Base-by-base conservation (phyloP, 2,797 vertebrate species). In the Sphenopsis melanotis region DNA sequence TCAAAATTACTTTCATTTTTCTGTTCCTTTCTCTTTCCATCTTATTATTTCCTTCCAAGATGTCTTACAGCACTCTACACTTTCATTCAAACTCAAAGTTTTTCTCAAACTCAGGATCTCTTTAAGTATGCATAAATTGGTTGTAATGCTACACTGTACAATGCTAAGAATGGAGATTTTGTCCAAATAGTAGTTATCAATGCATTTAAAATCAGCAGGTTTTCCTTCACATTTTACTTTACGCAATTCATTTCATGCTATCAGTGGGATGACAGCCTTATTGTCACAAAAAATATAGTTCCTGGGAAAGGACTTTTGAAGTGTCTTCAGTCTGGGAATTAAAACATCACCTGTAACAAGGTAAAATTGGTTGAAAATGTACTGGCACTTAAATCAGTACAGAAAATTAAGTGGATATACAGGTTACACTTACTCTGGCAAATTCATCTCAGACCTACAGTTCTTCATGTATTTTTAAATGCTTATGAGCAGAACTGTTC, bases 391-490 rank as follows among this genome's bases (percentile, higher is more conserved):
- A 59, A 57, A 44, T 16, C 63, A 78, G 39, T 46, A 63, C 3
- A 79, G 76, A 79, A 94, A 94, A 90, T 87, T 74, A 90, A 49
- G 36, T 39, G 72, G 32, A 75, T 63, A 79, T 66, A 63, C 36
- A 71, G 37, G 34, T 83, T 52, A 88, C 78, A 53, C 15, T 42
- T 49, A 81, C 23, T 60, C 46, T 36, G 64, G 65, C 16, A 91
- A 93, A 91, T 84, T 92, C 32, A 83, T 42, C 56, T 91, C 66
- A 82, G 37, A 42, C 47, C 41, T 80, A 49, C 50, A 49, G 63
- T 74, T 83, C 69, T 75, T 91, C 53, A 19, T 72, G 63, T 60
- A 87, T 94, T 94, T 91, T 93, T 90, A 91, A 94, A 91, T 34
- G 55, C 55, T 52, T 66, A 41, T 0, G 1, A 69, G 63, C 57